phyloP scores from a whole-genome alignment of 2,113 vertebrate genomes.

The Coracopsis vasa region DNA sequence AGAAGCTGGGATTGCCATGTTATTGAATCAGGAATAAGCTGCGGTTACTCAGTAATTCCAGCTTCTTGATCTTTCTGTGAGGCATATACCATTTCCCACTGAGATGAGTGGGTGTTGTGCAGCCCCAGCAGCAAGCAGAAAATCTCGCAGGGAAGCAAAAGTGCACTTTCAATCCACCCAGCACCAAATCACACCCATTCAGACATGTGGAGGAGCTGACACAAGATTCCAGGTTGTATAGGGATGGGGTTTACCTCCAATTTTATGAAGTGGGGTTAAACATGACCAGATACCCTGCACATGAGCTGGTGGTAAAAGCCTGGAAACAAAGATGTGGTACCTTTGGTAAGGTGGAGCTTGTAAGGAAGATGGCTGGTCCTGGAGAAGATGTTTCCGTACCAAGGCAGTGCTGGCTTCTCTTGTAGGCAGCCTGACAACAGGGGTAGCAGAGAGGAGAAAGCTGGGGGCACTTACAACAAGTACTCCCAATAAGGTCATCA shows the following conservation, averaged over 20 bases:
- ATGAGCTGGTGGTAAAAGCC: not conserved
- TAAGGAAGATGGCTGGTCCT: not conserved
- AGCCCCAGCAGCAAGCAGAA: not conserved
- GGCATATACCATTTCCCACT: not conserved
- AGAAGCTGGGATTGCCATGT: not conserved
- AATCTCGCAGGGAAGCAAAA: not conserved
- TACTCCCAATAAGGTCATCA: not conserved
- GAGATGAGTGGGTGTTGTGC: conserved; percentile 39
- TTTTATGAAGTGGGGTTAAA: not conserved
- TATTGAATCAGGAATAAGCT: not conserved
- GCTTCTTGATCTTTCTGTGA: conserved; percentile 11
- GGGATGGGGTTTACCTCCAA: not conserved
- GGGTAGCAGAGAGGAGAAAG: not conserved
- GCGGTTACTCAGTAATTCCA: not conserved
- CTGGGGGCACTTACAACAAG: not conserved
- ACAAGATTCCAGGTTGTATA: fast-evolving
- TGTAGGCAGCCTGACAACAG: not conserved
- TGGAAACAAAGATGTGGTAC: not conserved
- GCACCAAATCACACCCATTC: not conserved
- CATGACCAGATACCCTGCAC: fast-evolving
- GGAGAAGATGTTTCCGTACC: not conserved
- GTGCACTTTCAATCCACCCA: not conserved
- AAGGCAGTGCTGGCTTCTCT: not conserved
- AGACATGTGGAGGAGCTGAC: fast-evolving
- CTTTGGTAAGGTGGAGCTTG: not conserved